phyloP scores from a whole-genome alignment of 2,797 vertebrate genomes.

The Dendrocincla fuliginosa region DNA sequence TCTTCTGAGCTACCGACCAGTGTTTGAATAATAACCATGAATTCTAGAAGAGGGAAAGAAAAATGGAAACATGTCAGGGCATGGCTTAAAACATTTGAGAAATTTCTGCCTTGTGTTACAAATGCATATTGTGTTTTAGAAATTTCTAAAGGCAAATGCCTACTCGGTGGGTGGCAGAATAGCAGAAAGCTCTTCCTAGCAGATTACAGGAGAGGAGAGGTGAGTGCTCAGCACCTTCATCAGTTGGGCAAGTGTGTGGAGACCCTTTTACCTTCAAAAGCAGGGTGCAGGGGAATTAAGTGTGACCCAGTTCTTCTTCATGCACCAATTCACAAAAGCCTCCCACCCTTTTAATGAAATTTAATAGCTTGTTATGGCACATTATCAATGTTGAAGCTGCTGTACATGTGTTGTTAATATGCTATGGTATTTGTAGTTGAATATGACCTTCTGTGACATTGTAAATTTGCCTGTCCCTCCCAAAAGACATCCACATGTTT shows the following conservation, averaged over 20 bases:
- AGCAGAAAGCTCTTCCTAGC: neutral
- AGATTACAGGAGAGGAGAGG: neutral
- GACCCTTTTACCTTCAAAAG: neutral
- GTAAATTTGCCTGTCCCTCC: neutral
- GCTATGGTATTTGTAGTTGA: neutral
- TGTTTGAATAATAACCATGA: neutral
- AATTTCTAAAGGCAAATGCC: slow-evolving; percentile 28
- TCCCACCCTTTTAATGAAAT: neutral
- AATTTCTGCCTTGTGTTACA: slow-evolving; percentile 15
- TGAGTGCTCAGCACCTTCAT: neutral
- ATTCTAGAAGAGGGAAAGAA: neutral
- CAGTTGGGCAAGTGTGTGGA: neutral
- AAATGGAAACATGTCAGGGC: neutral
- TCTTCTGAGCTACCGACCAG: neutral
- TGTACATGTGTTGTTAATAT: slow-evolving; percentile 43
- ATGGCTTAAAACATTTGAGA: neutral
- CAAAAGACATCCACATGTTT: slow-evolving; percentile 43
- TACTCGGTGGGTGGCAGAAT: neutral
- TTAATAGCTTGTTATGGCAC: neutral
- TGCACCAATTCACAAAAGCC: neutral
- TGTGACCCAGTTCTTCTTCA: neutral
- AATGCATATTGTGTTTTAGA: slow-evolving; percentile 3
- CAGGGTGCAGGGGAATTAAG: neutral
- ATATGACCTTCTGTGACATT: slow-evolving; percentile 1
- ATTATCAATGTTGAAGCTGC: neutral